Percentiles rank a stretch among this genome's conserved stretches.
Conservation (phyloP, 1,140 invertebrate genomes). For the Eumaeus atala region DNA sequence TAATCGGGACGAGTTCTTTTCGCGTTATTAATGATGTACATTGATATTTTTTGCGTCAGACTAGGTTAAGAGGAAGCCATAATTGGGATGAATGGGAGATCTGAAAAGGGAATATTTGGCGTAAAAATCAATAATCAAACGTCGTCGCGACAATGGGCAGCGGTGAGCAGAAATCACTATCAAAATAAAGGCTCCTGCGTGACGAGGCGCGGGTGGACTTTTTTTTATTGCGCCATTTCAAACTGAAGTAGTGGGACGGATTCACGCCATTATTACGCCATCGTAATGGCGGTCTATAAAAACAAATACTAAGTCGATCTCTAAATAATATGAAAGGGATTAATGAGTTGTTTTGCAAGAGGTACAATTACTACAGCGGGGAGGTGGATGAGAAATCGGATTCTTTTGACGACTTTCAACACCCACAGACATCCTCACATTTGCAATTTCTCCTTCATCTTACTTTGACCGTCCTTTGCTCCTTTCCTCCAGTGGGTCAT, state of each 20-base stretch:
- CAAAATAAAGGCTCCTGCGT: constrained; percentile 61
- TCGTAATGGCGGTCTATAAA: constrained; percentile 18
- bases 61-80: constrained; percentile 57
- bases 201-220: constrained; percentile 60
- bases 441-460: no score
- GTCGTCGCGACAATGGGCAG: constrained; percentile 50
- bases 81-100: constrained; percentile 57
- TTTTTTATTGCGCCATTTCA: constrained; percentile 53
- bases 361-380: no score
- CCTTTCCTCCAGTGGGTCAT: no score
- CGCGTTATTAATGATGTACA: constrained; percentile 63
- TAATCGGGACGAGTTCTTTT: constrained; percentile 58
- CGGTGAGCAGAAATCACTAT: constrained; percentile 62
- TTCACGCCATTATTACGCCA: constrained; percentile 36
- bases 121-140: constrained; percentile 73
- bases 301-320: neutral
- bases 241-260: constrained; percentile 51
- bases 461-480: no score
- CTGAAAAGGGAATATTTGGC: constrained; percentile 62
- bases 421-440: no score
- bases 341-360: neutral
- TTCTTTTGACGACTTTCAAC: no score
- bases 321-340: no score
- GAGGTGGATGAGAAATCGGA: no score
- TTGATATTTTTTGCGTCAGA: constrained; percentile 47